Conservation (phyloP, 2,888 invertebrate species). For the Kuschelorhynchus macadamiae region DNA sequence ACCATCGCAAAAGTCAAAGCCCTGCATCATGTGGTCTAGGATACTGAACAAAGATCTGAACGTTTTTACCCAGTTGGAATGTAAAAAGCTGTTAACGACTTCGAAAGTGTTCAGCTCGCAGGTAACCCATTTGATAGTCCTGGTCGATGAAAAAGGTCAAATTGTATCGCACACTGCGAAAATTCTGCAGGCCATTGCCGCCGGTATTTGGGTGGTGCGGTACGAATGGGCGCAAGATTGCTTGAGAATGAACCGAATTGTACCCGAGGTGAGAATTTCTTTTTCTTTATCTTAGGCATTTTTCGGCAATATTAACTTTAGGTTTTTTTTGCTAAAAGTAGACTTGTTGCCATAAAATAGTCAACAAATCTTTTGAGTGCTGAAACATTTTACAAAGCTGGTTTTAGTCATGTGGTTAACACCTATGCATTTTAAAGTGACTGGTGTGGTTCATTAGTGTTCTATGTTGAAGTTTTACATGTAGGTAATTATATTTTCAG, state of each 20-base stretch:
- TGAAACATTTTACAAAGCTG: no score
- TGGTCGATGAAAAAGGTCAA: slow-evolving; percentile 59
- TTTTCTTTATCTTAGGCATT: background rate
- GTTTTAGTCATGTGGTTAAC: no score
- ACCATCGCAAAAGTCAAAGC: slow-evolving; percentile 52
- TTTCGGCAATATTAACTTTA: slow-evolving; percentile 1
- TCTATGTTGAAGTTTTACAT: no score
- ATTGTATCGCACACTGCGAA: slow-evolving; percentile 69
- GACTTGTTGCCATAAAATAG: no score
- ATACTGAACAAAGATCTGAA: slow-evolving; percentile 61
- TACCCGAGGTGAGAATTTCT: slow-evolving; percentile 68
- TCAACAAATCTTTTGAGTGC: no score
- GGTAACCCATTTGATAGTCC: slow-evolving; percentile 66
- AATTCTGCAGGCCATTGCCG: slow-evolving; percentile 72
- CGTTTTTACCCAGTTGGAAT: slow-evolving; percentile 59
- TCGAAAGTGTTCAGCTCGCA: slow-evolving; percentile 56
- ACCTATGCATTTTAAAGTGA: no score
- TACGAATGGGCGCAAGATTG: slow-evolving; percentile 72
- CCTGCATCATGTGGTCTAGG: slow-evolving; percentile 62
- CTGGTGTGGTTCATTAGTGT: no score
- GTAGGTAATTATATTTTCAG: no score
- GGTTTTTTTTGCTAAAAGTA: no score
- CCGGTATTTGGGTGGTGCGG: slow-evolving; percentile 73
- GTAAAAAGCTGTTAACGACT: slow-evolving; percentile 61
- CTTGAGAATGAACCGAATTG: slow-evolving; percentile 65